Evolutionary conservation across 2,888 invertebrate species (phyloP), one percentile per base, ranked within the genome.

Genomic region (Caenorhabditis wallacei): DNA sequence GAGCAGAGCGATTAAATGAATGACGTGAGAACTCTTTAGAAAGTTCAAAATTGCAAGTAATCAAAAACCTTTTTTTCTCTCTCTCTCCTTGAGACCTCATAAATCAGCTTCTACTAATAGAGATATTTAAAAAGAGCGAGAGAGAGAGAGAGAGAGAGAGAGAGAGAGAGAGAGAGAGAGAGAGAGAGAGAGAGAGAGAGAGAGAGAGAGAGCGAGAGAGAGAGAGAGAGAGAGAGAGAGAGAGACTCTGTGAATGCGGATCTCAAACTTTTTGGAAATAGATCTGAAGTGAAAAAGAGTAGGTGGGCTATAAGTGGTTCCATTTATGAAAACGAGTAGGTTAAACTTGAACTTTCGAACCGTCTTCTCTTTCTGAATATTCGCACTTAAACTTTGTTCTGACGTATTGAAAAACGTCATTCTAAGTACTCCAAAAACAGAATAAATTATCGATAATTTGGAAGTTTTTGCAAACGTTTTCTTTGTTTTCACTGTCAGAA

Each of bases 311-410:
- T 5, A 75, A 66, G 68, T 59, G 76, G 68, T 46, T 57, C 72
- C 72, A 35, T 53, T 72, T 72, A 18, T 18, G 22, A 18, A 20
- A 24, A 37, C 16, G 46, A 53, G 66, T 53, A 53, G 53, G 66
- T 53, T 35, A 37, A 26, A 51, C 68, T 76, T 76, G 76, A 69
- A 76, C 76, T 76, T n/a, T 43, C 24, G 76, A 61, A 76, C 76
- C 10, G 53, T 53, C 37, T n/a, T n/a, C n/a, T n/a, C n/a, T n/a
- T n/a, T n/a, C n/a, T n/a, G 20, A 13, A 40, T 69, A 76, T 76
- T 48, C 76, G 30, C 8, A 59, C 43, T 68, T 68, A 53, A 76
- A 68, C 76, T 68, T 68, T 68, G 57, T 59, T 51, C 68, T 68
- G 59, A 68, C 59, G 76, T 68, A 11, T 54, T n/a, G 22, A 43